A percentile compares a stretch with the other conserved stretches of the same genome.
phyloP scores from a whole-genome alignment of 2,113 vertebrate species.

The Poeciliopsis turrubarensis region DNA sequence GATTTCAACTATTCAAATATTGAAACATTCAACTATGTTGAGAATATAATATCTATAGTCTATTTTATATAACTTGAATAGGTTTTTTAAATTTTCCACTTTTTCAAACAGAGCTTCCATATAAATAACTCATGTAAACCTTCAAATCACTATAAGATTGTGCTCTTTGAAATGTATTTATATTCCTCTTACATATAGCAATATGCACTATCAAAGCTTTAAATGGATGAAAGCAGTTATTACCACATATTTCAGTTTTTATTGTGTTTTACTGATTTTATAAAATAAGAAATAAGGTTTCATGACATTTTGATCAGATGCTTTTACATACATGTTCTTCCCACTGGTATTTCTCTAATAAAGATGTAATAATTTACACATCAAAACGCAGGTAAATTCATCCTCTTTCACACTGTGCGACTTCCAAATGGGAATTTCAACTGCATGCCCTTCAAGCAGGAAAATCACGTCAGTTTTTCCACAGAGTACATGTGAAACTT shows the following conservation, averaged over 20 bases:
- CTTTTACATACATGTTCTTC: background rate
- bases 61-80: background rate
- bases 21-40: too few species aligned
- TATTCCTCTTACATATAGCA: background rate
- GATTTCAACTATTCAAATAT: background rate
- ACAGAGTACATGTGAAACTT: background rate
- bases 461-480: background rate
- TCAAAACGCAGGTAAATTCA: background rate
- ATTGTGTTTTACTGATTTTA: background rate
- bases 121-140: background rate
- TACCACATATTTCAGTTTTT: background rate
- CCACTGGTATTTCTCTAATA: background rate
- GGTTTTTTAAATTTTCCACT: background rate
- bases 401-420: background rate
- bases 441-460: background rate
- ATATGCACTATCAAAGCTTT: background rate
- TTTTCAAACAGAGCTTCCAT: background rate
- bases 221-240: background rate
- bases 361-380: background rate
- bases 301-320: background rate
- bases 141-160: background rate
- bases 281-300: background rate
- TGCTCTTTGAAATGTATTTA: background rate
- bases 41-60: too few species aligned
- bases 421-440: background rate